phyloP scores from a whole-genome alignment of 2,888 invertebrate species.

The Eupithecia pulchellata region DNA sequence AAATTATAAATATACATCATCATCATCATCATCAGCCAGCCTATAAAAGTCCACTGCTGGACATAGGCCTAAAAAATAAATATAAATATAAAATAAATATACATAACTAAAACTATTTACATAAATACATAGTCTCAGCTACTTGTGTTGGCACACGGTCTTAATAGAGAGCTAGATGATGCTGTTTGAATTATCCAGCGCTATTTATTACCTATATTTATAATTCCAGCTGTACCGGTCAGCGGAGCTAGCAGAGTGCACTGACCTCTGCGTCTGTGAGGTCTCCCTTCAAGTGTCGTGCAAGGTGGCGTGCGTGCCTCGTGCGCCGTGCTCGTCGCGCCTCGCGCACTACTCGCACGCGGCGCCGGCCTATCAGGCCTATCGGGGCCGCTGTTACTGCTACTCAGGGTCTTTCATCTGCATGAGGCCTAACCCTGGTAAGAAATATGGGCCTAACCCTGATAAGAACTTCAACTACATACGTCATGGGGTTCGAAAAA shows the following conservation, averaged over 20 bases:
- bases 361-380: constrained; percentile 95
- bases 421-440: constrained; percentile 90
- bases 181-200: too few relatives aligned
- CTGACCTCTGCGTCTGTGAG: constrained; percentile 95
- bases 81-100: too few relatives aligned
- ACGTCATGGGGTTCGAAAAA: too few relatives aligned
- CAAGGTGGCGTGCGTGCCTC: constrained; percentile 94
- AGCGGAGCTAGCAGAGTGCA: constrained; percentile 93
- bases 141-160: too few relatives aligned
- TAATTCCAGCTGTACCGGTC: constrained; percentile 90
- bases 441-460: constrained; percentile 23
- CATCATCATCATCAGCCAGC: too few relatives aligned
- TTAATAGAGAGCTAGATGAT: too few relatives aligned
- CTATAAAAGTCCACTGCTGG: too few relatives aligned
- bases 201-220: too few relatives aligned
- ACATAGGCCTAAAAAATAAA: too few relatives aligned
- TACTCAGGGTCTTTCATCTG: constrained; percentile 97
- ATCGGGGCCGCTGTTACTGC: constrained; percentile 94
- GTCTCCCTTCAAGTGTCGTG: constrained; percentile 91
- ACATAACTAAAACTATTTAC: too few relatives aligned
- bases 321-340: constrained; percentile 94
- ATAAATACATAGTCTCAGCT: too few relatives aligned
- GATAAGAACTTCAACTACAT: neutral
- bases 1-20: too few relatives aligned
- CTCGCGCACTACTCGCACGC: constrained; percentile 96